phyloP scores from a whole-genome alignment of 2,888 invertebrate species.

The Sphinx pinastri region DNA sequence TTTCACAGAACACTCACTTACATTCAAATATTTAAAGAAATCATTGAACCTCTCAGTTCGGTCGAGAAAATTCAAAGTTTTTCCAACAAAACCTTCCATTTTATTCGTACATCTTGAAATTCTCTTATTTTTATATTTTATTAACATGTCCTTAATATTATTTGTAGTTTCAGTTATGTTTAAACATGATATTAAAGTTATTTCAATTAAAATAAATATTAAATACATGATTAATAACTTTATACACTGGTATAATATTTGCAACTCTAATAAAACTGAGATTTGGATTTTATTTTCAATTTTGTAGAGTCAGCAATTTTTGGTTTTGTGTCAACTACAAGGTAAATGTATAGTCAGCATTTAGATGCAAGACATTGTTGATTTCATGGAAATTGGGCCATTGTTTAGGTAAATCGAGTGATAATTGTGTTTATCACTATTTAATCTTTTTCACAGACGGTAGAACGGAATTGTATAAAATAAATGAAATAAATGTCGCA shows the following conservation, averaged over 20 bases:
- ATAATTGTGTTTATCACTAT: not conserved
- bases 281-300: not conserved
- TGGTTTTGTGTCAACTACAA: slow-evolving; percentile 6
- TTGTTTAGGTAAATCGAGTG: not conserved
- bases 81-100: slow-evolving; percentile 45
- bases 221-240: slow-evolving; percentile 44
- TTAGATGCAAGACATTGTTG: not conserved
- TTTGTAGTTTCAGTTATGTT: slow-evolving; percentile 49
- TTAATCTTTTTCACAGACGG: not conserved
- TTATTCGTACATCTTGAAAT: slow-evolving; percentile 42
- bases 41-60: slow-evolving; percentile 53
- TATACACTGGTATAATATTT: not conserved
- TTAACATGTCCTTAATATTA: slow-evolving; percentile 49
- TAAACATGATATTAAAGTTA: slow-evolving; percentile 44
- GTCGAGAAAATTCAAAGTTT: slow-evolving; percentile 50
- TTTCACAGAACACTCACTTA: slow-evolving; percentile 52
- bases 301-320: not conserved
- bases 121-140: slow-evolving; percentile 45
- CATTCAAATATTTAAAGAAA: slow-evolving; percentile 50
- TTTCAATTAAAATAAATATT: slow-evolving; percentile 46
- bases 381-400: not conserved
- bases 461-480: not conserved
- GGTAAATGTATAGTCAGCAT: not conserved
- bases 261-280: not conserved
- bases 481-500: too few species aligned